Evolutionary conservation across 2,797 vertebrate genomes (phyloP), one percentile per base, ranked within the genome.

Genomic region (Phataginus tetradactyla): DNA sequence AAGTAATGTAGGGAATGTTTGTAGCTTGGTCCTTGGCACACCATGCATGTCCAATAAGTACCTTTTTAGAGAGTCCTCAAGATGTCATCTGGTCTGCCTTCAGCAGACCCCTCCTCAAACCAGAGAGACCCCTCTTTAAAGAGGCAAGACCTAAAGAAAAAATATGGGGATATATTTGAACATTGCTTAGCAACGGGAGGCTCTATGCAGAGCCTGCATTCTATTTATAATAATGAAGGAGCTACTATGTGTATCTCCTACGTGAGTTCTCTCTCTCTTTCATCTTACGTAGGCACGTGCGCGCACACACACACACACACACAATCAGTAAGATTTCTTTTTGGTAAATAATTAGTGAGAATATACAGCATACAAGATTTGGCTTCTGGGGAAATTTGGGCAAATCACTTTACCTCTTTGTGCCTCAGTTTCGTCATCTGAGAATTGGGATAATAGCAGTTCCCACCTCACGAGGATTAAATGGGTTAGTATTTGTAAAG

Each of bases 381-480:
- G 20, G 20, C 51, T 81, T 85, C 37, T 6, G 42, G 45, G 55
- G 45, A 77, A 68, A 77, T 59, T 69, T 45, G 63, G 34, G 34
- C 15, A 75, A 57, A 83, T 91, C 21, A 18, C 10, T 59, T 81
- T 51, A 68, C 17, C 5, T 75, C 45, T 71, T 27, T 72, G 15
- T 78, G 49, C 63, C 34, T 93, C 68, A n/a, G 34, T 91, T 80
- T 93, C 18, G 15, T 71, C 57, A 78, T 80, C 25, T 37, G 11
- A 71, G 68, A 81, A 75, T 59, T 27, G 37, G 20, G 12, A 7
- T 66, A 55, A 25, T 61, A 49, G 37, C 6, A 49, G 53, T 59
- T 32, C 4, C 14, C 34, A 55, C 9, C 20, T 89, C 37, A 45
- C 3, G 20, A 95, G 42, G 34, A 83, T 51, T 45, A 32, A 64